Conservation (phyloP, 2,797 vertebrate genomes). For the Chrysocyon brachyurus region DNA sequence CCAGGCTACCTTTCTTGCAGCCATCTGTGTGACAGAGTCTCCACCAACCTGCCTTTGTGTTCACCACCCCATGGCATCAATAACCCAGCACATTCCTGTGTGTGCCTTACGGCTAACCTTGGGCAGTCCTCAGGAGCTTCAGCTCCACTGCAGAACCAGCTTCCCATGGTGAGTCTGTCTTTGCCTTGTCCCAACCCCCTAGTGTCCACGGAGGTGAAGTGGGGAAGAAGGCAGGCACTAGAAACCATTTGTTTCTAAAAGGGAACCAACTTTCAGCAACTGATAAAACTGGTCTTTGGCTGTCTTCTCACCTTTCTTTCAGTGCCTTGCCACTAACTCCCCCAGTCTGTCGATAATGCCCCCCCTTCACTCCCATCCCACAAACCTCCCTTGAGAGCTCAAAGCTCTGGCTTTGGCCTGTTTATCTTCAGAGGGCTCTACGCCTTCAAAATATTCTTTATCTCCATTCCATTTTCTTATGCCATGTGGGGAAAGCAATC, state of each 20-base stretch:
- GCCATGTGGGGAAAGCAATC: background rate
- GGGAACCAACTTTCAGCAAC: background rate
- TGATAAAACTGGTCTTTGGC: background rate
- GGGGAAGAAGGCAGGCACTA: background rate
- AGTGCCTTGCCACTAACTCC: rapidly evolving
- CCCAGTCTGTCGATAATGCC: rapidly evolving
- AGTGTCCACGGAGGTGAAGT: background rate
- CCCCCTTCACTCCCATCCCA: background rate
- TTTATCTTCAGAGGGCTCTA: background rate
- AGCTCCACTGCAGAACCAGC: background rate
- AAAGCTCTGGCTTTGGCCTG: background rate
- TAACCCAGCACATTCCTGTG: background rate
- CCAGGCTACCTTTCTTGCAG: background rate
- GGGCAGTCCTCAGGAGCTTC: background rate
- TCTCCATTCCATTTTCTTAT: background rate
- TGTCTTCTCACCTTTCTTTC: background rate
- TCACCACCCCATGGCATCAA: rapidly evolving
- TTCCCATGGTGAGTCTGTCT: rapidly evolving
- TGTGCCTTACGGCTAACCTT: rapidly evolving
- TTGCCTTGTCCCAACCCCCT: background rate
- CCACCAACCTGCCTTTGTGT: background rate
- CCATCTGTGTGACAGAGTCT: background rate
- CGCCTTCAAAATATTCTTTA: background rate
- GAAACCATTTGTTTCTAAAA: background rate
- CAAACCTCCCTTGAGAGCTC: background rate